Evolutionary conservation across 2,797 vertebrate genomes (phyloP).

Genomic region (Tenualosa ilisha): DNA sequence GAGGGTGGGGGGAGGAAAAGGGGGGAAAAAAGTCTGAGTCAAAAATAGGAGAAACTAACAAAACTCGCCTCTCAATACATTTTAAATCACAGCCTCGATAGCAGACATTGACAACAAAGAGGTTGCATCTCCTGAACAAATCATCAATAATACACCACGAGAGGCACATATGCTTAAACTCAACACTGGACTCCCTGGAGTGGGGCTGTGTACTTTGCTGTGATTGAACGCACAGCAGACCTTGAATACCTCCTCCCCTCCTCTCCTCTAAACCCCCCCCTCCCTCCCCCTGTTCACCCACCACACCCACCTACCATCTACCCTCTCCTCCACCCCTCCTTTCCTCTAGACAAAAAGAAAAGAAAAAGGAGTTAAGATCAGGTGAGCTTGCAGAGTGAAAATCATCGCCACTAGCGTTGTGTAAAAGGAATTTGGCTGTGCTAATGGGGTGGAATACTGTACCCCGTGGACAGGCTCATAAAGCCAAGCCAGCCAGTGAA

Average conservation of each 20-base stretch:
- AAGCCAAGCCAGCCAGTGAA: conserved; percentile 66
- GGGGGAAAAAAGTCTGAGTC: not conserved
- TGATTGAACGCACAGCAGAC: conserved; percentile 41
- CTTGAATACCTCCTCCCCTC: conserved; percentile 33
- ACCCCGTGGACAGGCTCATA: conserved; percentile 58
- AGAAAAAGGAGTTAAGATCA: conserved; percentile 30
- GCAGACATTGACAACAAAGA: conserved; percentile 50
- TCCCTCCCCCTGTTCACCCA: not conserved
- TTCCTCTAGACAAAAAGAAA: conserved; percentile 23
- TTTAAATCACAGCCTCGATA: conserved; percentile 50
- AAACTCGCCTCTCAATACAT: conserved; percentile 40
- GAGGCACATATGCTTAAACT: conserved; percentile 38
- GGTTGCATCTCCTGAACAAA: conserved; percentile 42
- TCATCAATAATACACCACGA: conserved; percentile 35
- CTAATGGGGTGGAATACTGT: conserved; percentile 66
- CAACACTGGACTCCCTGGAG: conserved; percentile 34
- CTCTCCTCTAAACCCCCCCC: no score
- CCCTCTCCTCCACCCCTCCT: not conserved
- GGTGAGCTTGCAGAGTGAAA: conserved; percentile 33
- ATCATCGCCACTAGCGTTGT: conserved; percentile 56
- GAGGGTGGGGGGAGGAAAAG: not conserved
- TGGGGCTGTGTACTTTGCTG: conserved; percentile 30
- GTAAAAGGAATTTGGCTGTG: conserved; percentile 64
- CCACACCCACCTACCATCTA: not conserved
- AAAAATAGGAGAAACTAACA: conserved; percentile 18